Conservation (phyloP, 2,113 vertebrate genomes). For the Elanoides forficatus region DNA sequence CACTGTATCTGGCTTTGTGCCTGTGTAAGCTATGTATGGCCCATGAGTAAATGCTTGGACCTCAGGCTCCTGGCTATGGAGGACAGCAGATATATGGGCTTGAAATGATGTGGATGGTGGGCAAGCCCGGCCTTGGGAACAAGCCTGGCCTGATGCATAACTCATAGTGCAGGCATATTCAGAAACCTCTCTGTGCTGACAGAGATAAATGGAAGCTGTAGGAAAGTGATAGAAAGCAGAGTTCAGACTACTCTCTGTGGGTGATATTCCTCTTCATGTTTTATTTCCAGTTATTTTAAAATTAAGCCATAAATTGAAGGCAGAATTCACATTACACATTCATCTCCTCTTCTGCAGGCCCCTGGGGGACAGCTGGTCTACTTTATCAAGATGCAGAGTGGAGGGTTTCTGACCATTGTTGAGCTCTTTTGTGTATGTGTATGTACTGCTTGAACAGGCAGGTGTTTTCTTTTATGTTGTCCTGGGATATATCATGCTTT, state of each 20-base stretch:
- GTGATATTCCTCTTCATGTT: slow-evolving; percentile 32
- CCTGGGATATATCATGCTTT: background rate
- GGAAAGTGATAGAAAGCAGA: slow-evolving; percentile 23
- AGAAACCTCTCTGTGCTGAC: background rate
- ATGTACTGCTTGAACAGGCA: background rate
- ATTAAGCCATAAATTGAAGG: slow-evolving; percentile 25
- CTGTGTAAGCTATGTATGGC: background rate
- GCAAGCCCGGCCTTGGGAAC: background rate
- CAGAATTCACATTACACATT: slow-evolving; percentile 23
- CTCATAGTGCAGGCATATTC: background rate
- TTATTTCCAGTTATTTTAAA: slow-evolving; percentile 63
- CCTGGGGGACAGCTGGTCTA: background rate
- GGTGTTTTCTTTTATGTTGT: background rate
- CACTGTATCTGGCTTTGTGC: background rate
- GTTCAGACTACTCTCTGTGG: slow-evolving; percentile 6
- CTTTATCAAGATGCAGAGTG: background rate
- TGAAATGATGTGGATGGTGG: rapidly evolving
- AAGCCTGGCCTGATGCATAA: background rate
- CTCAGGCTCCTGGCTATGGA: background rate
- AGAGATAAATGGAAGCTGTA: slow-evolving; percentile 4
- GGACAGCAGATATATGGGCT: background rate
- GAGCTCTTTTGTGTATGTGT: background rate
- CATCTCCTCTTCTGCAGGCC: background rate
- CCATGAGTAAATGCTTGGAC: background rate
- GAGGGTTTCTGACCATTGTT: background rate